A percentile compares a stretch with the other conserved stretches of the same genome.
Evolutionary conservation across 2,888 invertebrate species (phyloP).

Genomic region (Pristionchus arcanus): DNA sequence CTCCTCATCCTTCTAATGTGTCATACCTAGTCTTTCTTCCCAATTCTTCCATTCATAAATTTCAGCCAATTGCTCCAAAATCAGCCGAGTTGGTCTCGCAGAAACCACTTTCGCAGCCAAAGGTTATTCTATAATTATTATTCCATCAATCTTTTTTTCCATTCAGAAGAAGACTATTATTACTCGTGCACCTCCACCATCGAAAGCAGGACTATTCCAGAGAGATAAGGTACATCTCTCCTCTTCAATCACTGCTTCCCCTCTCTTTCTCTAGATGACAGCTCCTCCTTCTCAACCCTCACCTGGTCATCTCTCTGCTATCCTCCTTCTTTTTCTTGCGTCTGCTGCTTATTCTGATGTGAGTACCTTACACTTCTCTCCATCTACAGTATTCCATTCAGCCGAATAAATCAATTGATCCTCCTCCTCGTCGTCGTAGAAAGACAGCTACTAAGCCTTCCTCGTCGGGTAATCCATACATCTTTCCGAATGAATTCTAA

Average conservation of each 20-base stretch:
- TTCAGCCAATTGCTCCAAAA: slow-evolving; percentile 2
- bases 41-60: not conserved
- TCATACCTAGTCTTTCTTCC: not conserved
- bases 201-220: not conserved
- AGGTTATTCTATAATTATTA: not conserved
- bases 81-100: not conserved
- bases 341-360: not conserved
- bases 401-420: not conserved
- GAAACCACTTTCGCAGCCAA: slow-evolving; percentile 6
- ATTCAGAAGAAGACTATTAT: slow-evolving; percentile 6
- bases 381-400: not conserved
- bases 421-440: not conserved
- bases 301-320: not conserved
- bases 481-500: too few relatives aligned
- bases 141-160: not conserved
- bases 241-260: not conserved
- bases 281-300: slow-evolving; percentile 5
- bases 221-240: not conserved
- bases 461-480: not conserved
- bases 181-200: not conserved
- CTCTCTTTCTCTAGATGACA: slow-evolving; percentile 3
- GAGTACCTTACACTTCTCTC: not conserved
- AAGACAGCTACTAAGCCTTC: not conserved
- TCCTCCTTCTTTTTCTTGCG: too few relatives aligned
- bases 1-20: slow-evolving; percentile 21